phyloP scores from a whole-genome alignment of 2,113 vertebrate species.

The Archocentrus centrarchus region DNA sequence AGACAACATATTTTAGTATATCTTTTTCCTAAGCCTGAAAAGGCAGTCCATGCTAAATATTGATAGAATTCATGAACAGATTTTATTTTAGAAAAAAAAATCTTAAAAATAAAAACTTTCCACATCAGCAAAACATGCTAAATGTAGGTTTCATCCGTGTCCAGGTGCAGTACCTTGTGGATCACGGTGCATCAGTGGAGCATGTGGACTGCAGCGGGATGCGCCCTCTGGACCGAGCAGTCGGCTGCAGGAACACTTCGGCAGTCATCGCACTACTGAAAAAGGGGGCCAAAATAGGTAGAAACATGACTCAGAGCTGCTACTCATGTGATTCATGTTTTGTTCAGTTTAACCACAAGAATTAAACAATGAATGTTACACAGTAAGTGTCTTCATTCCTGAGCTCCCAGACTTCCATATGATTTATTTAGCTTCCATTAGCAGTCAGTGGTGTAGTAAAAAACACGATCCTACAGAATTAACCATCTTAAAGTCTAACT shows the following conservation, averaged over 20 bases:
- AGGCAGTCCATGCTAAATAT: neutral
- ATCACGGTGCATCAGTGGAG: slow-evolving; percentile 95
- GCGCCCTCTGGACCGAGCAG: slow-evolving; percentile 94
- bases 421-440: neutral
- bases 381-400: neutral
- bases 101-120: neutral
- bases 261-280: slow-evolving; percentile 95
- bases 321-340: neutral
- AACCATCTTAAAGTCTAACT: neutral
- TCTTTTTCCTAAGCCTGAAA: neutral
- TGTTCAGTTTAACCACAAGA: neutral
- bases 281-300: slow-evolving; percentile 99
- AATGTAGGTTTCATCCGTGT: neutral
- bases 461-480: neutral
- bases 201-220: slow-evolving; percentile 97
- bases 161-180: slow-evolving; percentile 97
- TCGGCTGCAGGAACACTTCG: slow-evolving; percentile 97
- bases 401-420: neutral
- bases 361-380: neutral
- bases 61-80: neutral
- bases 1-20: neutral
- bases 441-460: neutral
- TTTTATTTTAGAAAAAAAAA: neutral
- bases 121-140: neutral
- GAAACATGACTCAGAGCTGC: neutral